phyloP scores from a whole-genome alignment of 2,888 invertebrate genomes.

The Meiosimyza decipiens region DNA sequence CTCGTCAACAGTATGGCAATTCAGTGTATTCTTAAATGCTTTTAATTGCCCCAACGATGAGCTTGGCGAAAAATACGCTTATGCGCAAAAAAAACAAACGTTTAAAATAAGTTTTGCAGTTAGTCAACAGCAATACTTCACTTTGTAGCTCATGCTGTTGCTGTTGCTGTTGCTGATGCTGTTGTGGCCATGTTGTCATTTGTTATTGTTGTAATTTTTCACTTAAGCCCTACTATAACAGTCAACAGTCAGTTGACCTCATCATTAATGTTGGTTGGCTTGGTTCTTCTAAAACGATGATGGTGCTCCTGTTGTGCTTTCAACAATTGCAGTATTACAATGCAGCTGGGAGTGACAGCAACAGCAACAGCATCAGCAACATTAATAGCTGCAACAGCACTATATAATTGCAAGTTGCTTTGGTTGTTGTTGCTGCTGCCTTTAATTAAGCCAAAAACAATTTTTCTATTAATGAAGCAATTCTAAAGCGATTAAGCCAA shows the following conservation, averaged over 20 bases:
- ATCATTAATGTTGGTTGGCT: slow-evolving; percentile 55
- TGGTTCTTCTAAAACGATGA: slow-evolving; percentile 13
- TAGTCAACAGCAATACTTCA: neutral
- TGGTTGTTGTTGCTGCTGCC: slow-evolving; percentile 31
- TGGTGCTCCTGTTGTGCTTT: slow-evolving; percentile 4
- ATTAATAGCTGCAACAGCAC: slow-evolving; percentile 12
- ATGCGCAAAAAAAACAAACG: neutral
- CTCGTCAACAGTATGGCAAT: slow-evolving; percentile 45
- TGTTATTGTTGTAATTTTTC: slow-evolving; percentile 55
- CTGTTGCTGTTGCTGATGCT: slow-evolving; percentile 45
- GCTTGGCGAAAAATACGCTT: slow-evolving; percentile 41
- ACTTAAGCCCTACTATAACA: slow-evolving; percentile 51
- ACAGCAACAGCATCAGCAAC: neutral
- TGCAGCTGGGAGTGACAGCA: slow-evolving; percentile 10
- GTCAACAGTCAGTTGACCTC: slow-evolving; percentile 44
- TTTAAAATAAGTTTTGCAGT: slow-evolving; percentile 10
- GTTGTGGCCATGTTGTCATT: slow-evolving; percentile 40
- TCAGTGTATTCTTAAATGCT: slow-evolving; percentile 27
- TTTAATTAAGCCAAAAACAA: slow-evolving; percentile 44
- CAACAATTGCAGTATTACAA: neutral
- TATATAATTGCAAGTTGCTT: slow-evolving; percentile 30
- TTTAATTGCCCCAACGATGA: slow-evolving; percentile 38
- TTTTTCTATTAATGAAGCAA: slow-evolving; percentile 62
- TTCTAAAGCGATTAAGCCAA: slow-evolving; percentile 58
- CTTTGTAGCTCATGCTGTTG: slow-evolving; percentile 16